Conservation (phyloP, 2,113 vertebrate species). For the Propithecus coquereli region DNA sequence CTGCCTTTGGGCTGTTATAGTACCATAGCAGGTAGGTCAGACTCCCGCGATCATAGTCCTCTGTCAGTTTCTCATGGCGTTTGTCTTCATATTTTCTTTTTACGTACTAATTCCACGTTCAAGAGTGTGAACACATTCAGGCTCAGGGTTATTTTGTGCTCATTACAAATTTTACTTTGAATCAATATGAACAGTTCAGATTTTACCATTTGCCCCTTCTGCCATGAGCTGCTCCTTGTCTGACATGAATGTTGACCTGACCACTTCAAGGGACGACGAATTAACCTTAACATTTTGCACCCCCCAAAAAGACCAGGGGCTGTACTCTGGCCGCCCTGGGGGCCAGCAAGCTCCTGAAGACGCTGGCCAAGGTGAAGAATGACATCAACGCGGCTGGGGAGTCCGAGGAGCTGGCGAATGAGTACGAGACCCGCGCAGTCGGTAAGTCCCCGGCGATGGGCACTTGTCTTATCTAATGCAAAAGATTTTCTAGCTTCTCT, state of each 20-base stretch:
- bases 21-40: background rate
- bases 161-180: background rate
- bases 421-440: constrained; percentile 93
- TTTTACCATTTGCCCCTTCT: background rate
- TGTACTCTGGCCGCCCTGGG: constrained; percentile 93
- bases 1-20: background rate
- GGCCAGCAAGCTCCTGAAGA: constrained; percentile 95
- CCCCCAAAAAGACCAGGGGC: constrained; percentile 83
- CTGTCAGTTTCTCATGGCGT: too few species aligned
- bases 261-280: too few species aligned
- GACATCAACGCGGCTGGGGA: constrained; percentile 90
- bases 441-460: constrained; percentile 79
- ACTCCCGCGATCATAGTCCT: rapidly evolving
- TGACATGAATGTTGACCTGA: background rate
- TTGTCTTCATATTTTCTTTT: background rate
- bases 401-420: constrained; percentile 88
- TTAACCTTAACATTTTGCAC: background rate
- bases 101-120: background rate
- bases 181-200: background rate
- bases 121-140: background rate
- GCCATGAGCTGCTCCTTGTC: background rate
- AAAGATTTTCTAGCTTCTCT: background rate
- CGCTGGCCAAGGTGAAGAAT: constrained; percentile 88
- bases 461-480: background rate
- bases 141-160: background rate